phyloP scores from a whole-genome alignment of 1,140 invertebrate genomes.

The Arctopsyche grandis region DNA sequence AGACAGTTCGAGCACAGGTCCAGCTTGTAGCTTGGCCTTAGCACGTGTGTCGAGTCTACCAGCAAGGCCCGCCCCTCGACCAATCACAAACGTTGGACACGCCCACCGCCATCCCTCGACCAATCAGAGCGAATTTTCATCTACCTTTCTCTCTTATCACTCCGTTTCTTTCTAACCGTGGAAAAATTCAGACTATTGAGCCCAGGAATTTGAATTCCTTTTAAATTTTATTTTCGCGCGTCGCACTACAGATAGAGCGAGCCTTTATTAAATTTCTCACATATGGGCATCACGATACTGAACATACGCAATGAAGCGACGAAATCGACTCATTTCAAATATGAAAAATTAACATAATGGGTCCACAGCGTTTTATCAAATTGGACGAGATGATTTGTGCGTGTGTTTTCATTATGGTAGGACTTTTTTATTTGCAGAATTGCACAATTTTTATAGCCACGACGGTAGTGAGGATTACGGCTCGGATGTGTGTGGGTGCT shows the following conservation, averaged over 20 bases:
- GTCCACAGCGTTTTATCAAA: too few relatives aligned
- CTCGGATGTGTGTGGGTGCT: not conserved
- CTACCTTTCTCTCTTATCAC: not conserved
- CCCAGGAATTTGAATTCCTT: constrained; percentile 19
- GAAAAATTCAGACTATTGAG: constrained; percentile 29
- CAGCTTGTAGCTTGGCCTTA: not conserved
- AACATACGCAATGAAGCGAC: not conserved
- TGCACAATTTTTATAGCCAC: not conserved
- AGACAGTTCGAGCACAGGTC: not conserved
- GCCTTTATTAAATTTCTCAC: constrained; percentile 27
- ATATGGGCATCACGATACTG: not conserved
- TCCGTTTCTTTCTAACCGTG: not conserved
- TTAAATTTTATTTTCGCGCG: constrained; percentile 23
- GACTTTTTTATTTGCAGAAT: not conserved
- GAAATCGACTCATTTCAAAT: too few relatives aligned
- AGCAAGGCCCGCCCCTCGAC: not conserved
- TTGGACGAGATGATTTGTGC: not conserved
- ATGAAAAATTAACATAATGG: too few relatives aligned
- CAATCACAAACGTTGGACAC: not conserved
- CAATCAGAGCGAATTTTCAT: not conserved
- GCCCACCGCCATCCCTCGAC: not conserved
- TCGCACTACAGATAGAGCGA: not conserved
- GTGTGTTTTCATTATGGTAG: not conserved
- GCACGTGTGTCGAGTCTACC: not conserved
- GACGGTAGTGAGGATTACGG: not conserved